Evolutionary conservation across 2,888 invertebrate genomes (phyloP), one percentile per base, ranked within the genome.

Genomic region (Spilarctia lutea): DNA sequence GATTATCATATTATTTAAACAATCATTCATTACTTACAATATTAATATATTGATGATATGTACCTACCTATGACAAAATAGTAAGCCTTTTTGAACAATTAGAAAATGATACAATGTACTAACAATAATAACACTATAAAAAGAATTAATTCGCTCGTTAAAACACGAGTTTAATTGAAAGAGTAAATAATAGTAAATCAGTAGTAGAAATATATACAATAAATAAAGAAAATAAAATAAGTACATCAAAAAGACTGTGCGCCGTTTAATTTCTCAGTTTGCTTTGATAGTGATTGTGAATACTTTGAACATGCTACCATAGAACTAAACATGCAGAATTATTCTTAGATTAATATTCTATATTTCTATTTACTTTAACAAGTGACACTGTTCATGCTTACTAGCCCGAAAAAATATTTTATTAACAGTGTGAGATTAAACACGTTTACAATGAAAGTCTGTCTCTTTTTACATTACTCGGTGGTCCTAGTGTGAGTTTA

Each of bases 41-140:
- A 86, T 80, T 82, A 84, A 84, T 83, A 84, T 74, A 78, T 83
- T 79, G 82, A 84, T 88, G 88, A 90, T 90, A 90, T 89, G 89
- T 88, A 79, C 82, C 78, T 79, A 79, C 78, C 78, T 81, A 82
- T 78, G 78, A 81, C 78, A 85, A 86, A 79, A 85, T 81, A 82
- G 83, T 82, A 85, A 85, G 84, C 80, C 80, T 82, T 82, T 81
- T 79, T 80, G 82, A 80, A 83, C 78, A 80, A 81, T 81, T 76
- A 76, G 74, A 85, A 79, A 85, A 80, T 80, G 77, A 85, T 72
- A 81, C 63, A 78, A 85, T 78, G 48, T 76, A 81, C 75, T 75
- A 79, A 77, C 74, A 80, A 79, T 71, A 78, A 75, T 72, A 76
- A 75, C 77, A 73, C 77, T 68, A 74, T 75, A 79, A 65, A 79